Evolutionary conservation across 2,888 invertebrate species (phyloP), one percentile per base, ranked within the genome.

Genomic region (Brachyptera risi): DNA sequence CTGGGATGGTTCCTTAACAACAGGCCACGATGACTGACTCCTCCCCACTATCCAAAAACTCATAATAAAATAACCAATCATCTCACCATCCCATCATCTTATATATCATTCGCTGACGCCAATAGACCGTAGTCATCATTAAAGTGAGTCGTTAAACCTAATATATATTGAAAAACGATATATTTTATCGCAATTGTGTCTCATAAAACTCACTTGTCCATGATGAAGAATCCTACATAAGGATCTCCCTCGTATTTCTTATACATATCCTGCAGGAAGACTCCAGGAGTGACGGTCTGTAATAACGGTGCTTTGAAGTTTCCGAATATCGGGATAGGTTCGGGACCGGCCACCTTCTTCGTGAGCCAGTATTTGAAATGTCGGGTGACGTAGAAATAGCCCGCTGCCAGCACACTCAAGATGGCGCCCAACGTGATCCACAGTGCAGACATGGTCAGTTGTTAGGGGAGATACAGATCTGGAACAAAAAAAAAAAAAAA

Each of bases 281-380:
- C 37, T 7, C 54, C 54, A 21, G 54, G 54, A 11, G 23, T 35
- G 9, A 35, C 37, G 11, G 2, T 54, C 35, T 54, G 58, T 19
- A 60, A 35, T n/a, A 59, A 31, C n/a, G 60, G 35, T 5, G 57
- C 42, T 42, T 35, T 42, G 17, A 63, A 35, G 57, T 49, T 60
- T 26, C 63, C 63, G 40, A 63, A 47, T 7, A 63, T 42, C 1
- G 60, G 58, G 3, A 27, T n/a, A n/a, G 63, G 60, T 31, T 42
- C 58, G 2, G 60, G 17, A 17, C 58, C 56, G 24, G 40, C 26
- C 2, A 63, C 24, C 2, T 54, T 51, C 9, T 13, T 47, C 5
- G 58, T 54, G 44, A 24, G 57, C 63, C 60, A 63, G 37, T 38
- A 27, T 15, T 60, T 54, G 58, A 60, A 60, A 21, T 63, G 56